Percentiles rank a stretch among this genome's conserved stretches.
Evolutionary conservation across 2,113 vertebrate genomes (phyloP).

Genomic region (Trichechus manatus): DNA sequence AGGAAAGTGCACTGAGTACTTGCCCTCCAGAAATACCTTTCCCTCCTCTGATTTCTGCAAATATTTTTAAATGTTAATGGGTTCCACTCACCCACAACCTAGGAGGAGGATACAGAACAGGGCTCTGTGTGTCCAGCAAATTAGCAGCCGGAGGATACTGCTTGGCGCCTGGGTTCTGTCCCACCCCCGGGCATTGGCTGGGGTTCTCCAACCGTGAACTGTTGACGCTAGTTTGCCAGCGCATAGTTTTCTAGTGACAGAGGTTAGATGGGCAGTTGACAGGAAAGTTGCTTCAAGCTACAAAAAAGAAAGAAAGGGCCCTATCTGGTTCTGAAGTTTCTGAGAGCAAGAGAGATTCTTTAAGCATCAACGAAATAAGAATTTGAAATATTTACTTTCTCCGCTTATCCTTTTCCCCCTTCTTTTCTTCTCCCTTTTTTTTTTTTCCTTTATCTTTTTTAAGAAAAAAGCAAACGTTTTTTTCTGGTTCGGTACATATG

Average conservation of each 20-base stretch:
- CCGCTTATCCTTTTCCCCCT: background rate
- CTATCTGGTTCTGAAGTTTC: slow-evolving; percentile 36
- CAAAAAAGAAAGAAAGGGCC: background rate
- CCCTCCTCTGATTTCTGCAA: slow-evolving; percentile 87
- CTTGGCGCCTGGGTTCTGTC: slow-evolving; percentile 85
- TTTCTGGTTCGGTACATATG: background rate
- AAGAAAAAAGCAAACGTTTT: background rate
- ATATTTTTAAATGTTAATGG: slow-evolving; percentile 91
- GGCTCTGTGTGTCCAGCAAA: slow-evolving; percentile 86
- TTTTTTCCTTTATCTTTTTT: background rate
- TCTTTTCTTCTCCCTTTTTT: background rate
- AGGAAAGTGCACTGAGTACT: slow-evolving; percentile 88
- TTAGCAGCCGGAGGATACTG: slow-evolving; percentile 83
- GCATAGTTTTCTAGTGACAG: slow-evolving; percentile 77
- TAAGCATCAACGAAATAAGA: slow-evolving; percentile 22
- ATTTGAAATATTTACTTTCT: slow-evolving; percentile 45
- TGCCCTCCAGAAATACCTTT: slow-evolving; percentile 89
- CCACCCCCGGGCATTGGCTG: slow-evolving; percentile 81
- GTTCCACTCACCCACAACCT: slow-evolving; percentile 85
- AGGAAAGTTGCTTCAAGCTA: slow-evolving; percentile 70
- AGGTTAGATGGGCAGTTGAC: slow-evolving; percentile 68
- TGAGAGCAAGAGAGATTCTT: background rate
- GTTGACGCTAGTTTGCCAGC: slow-evolving; percentile 77
- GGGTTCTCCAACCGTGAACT: slow-evolving; percentile 82
- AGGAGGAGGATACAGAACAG: slow-evolving; percentile 81